phyloP scores from a whole-genome alignment of 2,888 invertebrate species.

The Pyrgus malvae region DNA sequence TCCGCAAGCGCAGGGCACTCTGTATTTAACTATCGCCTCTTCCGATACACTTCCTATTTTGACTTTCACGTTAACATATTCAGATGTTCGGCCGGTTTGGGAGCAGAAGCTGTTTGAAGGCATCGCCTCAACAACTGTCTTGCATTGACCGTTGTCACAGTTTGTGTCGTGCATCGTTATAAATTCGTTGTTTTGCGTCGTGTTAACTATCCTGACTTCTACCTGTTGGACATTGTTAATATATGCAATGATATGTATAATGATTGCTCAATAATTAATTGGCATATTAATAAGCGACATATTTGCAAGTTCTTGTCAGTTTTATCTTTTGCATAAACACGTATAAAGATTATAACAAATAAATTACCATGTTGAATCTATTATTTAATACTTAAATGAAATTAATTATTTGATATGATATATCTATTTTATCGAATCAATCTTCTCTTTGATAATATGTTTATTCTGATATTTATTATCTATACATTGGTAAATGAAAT shows the following conservation, averaged over 20 bases:
- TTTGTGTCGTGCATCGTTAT: conserved; percentile 26
- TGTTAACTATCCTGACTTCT: conserved; percentile 35
- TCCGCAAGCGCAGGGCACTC: conserved; percentile 61
- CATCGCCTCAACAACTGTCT: conserved; percentile 38
- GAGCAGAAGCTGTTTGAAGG: conserved; percentile 50
- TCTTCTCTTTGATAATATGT: no score
- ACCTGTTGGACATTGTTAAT: conserved; percentile 8
- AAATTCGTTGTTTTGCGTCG: conserved; percentile 45
- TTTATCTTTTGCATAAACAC: no score
- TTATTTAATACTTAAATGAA: no score
- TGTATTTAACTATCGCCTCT: conserved; percentile 47
- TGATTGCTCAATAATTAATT: no score
- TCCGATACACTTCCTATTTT: conserved; percentile 44
- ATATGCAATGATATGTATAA: background rate
- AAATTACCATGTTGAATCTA: no score
- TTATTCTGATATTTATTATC: no score
- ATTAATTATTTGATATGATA: no score
- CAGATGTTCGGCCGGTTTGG: conserved; percentile 38
- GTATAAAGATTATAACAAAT: no score
- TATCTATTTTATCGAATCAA: no score
- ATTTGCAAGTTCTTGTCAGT: no score
- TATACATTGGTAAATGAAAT: no score
- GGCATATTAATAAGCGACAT: no score
- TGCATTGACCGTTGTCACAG: conserved; percentile 40
- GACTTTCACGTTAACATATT: conserved; percentile 47